Base-by-base conservation (phyloP, 2,888 invertebrate species). In the Sussaba pulchella region DNA sequence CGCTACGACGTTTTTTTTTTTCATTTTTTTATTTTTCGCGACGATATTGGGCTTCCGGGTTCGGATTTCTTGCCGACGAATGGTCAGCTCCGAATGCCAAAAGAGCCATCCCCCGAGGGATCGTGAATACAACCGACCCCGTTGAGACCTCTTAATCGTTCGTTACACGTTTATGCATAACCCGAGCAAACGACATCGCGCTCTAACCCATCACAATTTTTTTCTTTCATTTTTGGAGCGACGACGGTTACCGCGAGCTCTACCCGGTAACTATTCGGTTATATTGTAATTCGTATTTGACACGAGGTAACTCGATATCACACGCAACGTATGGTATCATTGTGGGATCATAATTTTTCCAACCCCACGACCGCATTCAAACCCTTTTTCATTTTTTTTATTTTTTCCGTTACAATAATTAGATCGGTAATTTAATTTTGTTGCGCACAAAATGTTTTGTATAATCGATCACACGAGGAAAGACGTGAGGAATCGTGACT, bases 271-370 rank as follows among this genome's bases (percentile, higher is more conserved):
- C 19, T n/a, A 39, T 47, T 52, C 39, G 41, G 76, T 76, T 64
- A 72, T 73, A 57, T 57, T 57, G 69, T 76, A 76, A 81, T 81
- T 81, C 67, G 63, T 50, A 76, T 76, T 64, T 76, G 63, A 72
- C 72, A 31, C 14, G n/a, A 39, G 8, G 80, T 76, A 81, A 81
- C 80, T 69, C 76, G 76, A 81, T 76, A 76, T 59, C 36, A 59
- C 31, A 19, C 17, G n/a, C 2, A 45, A 52, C 59, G 59, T 39
- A 57, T 52, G n/a, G 57, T 64, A 74, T 66, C 47, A 71, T 79
- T 19, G 70, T 64, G 74, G 74, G 70, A 50, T 64, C 57, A 70
- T 66, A 66, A 70, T 74, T 74, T 79, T 47, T 14, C 59, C 70
- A 57, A 50, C 47, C 31, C 4, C 63, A 26, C 26, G 2, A 17